phyloP scores from a whole-genome alignment of 92 coral and sea anemone genomes.

The Palythoa grandiflora region DNA sequence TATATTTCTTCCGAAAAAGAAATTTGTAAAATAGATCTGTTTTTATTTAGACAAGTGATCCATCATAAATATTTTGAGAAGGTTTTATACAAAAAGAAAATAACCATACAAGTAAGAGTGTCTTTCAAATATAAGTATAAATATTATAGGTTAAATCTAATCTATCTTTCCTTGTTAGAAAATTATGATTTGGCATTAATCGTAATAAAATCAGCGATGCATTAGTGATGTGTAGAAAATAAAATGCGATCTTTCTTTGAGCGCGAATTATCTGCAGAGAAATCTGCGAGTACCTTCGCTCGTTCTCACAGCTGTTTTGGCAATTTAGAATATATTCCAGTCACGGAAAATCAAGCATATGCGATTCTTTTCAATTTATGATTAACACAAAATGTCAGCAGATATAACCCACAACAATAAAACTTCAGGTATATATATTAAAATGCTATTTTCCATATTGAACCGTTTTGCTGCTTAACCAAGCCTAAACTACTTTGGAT shows the following conservation, averaged over 20 bases:
- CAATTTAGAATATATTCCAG: neutral
- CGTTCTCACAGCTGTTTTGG: conserved; percentile 1
- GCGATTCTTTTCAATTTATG: conserved; percentile 3
- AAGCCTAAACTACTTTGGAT: neutral
- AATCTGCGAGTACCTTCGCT: neutral
- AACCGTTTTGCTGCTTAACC: neutral
- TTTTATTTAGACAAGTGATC: neutral
- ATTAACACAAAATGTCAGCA: conserved; percentile 10
- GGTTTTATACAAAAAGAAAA: neutral
- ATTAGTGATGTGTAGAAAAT: neutral
- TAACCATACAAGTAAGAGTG: neutral
- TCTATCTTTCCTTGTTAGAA: neutral
- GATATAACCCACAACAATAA: neutral
- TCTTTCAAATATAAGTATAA: neutral
- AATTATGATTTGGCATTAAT: neutral
- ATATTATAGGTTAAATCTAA: neutral
- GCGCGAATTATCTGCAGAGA: neutral
- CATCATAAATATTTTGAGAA: too few species aligned
- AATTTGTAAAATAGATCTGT: neutral
- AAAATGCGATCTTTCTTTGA: neutral
- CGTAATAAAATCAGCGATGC: neutral
- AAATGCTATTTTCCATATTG: neutral
- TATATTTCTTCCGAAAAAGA: neutral
- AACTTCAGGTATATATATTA: conserved; percentile 17
- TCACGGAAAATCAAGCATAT: conserved; percentile 31